Conservation (phyloP, 2,113 vertebrate genomes). For the Calypte anna region DNA sequence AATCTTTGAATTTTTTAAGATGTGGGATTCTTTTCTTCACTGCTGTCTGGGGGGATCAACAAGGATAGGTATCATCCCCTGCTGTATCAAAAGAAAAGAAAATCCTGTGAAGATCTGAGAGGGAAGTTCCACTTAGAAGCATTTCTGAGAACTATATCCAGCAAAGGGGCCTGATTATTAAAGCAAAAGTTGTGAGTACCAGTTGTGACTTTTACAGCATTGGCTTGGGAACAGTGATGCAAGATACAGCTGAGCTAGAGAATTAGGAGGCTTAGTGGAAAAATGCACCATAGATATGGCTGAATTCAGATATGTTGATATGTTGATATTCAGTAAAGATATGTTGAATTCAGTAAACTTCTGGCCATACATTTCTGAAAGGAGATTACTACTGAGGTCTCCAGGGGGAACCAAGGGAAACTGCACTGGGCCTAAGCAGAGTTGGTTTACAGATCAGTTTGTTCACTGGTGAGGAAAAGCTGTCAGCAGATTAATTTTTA, state of each 20-base stretch:
- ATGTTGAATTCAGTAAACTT: not conserved
- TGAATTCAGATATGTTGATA: not conserved
- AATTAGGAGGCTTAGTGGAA: not conserved
- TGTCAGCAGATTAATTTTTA: not conserved
- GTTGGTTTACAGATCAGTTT: not conserved
- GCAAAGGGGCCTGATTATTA: not conserved
- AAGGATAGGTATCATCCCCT: not conserved
- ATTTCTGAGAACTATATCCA: not conserved
- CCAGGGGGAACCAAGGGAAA: not conserved
- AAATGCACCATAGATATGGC: not conserved
- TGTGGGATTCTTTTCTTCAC: not conserved
- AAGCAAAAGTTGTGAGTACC: not conserved
- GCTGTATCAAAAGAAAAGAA: not conserved
- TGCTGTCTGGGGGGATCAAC: not conserved
- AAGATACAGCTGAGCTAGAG: not conserved
- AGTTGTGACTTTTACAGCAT: not conserved
- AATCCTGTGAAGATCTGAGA: not conserved
- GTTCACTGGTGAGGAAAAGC: not conserved
- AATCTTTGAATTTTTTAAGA: not conserved
- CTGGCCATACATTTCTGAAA: not conserved
- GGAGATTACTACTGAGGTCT: not conserved
- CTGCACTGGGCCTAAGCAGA: not conserved
- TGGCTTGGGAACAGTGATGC: not conserved
- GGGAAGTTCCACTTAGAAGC: not conserved
- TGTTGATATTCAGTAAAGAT: too few species aligned